phyloP scores from a whole-genome alignment of 1,140 invertebrate genomes.

The Drosophila repleta region DNA sequence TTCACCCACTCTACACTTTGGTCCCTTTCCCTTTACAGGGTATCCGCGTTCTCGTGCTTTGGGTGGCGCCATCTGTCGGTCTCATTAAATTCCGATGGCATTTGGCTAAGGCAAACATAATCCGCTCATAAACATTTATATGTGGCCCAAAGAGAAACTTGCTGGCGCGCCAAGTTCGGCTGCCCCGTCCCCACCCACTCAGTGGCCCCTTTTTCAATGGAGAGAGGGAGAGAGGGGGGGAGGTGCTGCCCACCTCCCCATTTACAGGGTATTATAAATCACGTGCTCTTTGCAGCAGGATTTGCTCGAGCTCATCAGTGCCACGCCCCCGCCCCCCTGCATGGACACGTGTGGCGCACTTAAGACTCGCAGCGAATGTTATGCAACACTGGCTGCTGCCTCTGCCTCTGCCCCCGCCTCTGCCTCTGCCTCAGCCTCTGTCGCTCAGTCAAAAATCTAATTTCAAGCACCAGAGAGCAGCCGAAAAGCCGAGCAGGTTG shows the following conservation, averaged over 20 bases:
- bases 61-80: background rate
- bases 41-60: background rate
- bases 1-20: too few species aligned
- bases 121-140: conserved; percentile 61
- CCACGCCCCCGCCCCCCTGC: background rate
- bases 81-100: conserved; percentile 62
- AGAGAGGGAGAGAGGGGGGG: too few species aligned
- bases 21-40: too few species aligned
- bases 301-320: background rate
- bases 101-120: conserved; percentile 53
- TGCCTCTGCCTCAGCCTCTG: background rate
- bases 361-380: conserved; percentile 46
- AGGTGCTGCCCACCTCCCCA: background rate
- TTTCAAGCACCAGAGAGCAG: conserved; percentile 62
- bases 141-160: conserved; percentile 21
- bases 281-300: conserved; percentile 23
- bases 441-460: conserved; percentile 55
- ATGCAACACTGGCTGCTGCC: conserved; percentile 7
- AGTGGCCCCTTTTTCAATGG: too few species aligned
- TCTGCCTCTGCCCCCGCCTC: too few species aligned
- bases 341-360: conserved; percentile 23
- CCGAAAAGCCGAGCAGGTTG: conserved; percentile 8
- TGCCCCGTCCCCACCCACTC: background rate
- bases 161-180: background rate
- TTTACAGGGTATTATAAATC: conserved; percentile 39